phyloP scores from a whole-genome alignment of 1,140 invertebrate genomes.

The Brachionus asplanchnoidis region DNA sequence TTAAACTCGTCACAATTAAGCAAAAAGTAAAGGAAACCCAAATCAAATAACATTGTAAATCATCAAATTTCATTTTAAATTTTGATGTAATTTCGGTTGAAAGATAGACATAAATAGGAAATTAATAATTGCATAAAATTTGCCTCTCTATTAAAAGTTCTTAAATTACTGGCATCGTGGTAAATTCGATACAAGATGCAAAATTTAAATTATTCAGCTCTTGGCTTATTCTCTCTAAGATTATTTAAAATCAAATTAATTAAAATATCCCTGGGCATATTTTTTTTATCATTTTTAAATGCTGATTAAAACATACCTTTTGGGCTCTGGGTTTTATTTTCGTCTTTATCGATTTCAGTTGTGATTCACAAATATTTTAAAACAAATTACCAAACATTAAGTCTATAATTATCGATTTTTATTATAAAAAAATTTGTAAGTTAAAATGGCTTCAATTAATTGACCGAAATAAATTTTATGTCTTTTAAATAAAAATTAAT shows the following conservation, averaged over 20 bases:
- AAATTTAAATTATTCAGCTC: not conserved
- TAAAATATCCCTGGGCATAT: not conserved
- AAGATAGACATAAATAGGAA: not conserved
- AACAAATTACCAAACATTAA: not conserved
- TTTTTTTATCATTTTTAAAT: not conserved
- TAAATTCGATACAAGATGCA: not conserved
- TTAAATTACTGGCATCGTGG: not conserved
- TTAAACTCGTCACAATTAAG: not conserved
- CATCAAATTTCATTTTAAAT: not conserved
- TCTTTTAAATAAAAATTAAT: too few species aligned
- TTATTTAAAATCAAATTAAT: not conserved
- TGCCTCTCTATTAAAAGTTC: not conserved
- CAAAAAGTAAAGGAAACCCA: not conserved
- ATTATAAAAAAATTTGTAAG: not conserved
- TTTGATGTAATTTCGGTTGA: not conserved
- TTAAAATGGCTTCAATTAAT: not conserved
- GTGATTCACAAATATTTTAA: not conserved
- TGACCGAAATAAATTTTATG: too few species aligned
- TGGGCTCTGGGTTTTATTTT: not conserved
- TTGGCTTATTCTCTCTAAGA: not conserved
- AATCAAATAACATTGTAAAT: not conserved
- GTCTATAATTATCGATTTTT: not conserved
- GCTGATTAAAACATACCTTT: not conserved
- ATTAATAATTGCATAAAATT: conserved; percentile 1
- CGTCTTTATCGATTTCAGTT: not conserved